These are phyloP conservation scores for Prunella strophiata DNA, from an alignment of 2,797 vertebrate species.

Conservation along the genomic window DNA sequence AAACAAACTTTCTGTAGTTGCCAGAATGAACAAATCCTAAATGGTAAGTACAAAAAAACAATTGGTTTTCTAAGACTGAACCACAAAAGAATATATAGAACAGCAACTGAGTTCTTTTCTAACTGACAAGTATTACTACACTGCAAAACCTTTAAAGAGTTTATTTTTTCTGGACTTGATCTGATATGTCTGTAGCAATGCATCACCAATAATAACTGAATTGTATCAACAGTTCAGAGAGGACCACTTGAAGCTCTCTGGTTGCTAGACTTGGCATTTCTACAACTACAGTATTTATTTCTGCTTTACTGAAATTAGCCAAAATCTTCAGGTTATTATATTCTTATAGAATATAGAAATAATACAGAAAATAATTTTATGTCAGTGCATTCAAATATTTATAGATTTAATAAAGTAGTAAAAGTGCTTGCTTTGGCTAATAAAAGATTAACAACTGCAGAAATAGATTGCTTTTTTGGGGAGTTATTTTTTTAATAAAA, in stretches of 20 bases:
- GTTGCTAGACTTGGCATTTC: neutral
- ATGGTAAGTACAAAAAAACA: neutral
- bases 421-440: neutral
- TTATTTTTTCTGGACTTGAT: neutral
- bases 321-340: neutral
- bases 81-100: neutral
- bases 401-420: neutral
- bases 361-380: neutral
- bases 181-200: neutral
- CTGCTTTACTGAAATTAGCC: slow-evolving; percentile 1
- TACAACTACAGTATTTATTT: neutral
- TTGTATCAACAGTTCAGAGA: neutral
- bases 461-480: neutral
- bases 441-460: neutral
- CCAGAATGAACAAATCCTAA: neutral
- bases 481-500: neutral
- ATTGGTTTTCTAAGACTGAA: slow-evolving; percentile 3
- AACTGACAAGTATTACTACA: neutral
- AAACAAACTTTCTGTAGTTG: neutral
- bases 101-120: neutral
- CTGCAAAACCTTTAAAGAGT: neutral
- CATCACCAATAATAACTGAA: neutral
- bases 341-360: neutral
- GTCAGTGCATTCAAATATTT: neutral
- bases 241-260: neutral